Conservation (phyloP, 2,797 vertebrate species). For the Glossophaga mutica region DNA sequence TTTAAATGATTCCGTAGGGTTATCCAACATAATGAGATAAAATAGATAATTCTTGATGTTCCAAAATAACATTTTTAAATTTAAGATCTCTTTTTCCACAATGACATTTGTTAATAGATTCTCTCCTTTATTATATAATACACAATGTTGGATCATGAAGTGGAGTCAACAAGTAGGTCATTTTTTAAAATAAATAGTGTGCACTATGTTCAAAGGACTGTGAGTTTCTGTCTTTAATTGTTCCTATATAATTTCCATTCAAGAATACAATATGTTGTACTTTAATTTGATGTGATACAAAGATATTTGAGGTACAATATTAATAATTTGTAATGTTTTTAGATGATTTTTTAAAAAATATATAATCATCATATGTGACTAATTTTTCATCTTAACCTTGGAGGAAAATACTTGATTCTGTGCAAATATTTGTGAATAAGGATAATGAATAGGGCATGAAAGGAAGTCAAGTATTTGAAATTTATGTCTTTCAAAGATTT, state of each 20-base stretch:
- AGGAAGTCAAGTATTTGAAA: neutral
- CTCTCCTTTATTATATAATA: constrained; percentile 65
- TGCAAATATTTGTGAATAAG: neutral
- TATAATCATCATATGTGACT: neutral
- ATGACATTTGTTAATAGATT: constrained; percentile 70
- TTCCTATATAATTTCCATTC: constrained; percentile 51
- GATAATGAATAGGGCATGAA: neutral
- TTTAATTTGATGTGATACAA: constrained; percentile 15
- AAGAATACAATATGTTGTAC: constrained; percentile 48
- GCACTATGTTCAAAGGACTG: constrained; percentile 63
- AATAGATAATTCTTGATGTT: constrained; percentile 69
- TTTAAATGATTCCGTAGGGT: constrained; percentile 59
- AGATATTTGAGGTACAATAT: neutral
- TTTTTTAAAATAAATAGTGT: constrained; percentile 79
- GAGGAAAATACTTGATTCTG: neutral
- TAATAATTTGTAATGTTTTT: constrained; percentile 31
- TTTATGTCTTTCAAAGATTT: neutral
- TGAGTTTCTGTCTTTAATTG: constrained; percentile 73
- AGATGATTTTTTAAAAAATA: neutral
- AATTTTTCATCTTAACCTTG: neutral
- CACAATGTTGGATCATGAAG: constrained; percentile 55
- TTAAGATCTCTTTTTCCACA: constrained; percentile 57
- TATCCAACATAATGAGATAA: constrained; percentile 68
- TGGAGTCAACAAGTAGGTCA: constrained; percentile 74
- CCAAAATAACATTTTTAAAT: constrained; percentile 72